Evolutionary conservation across 1,140 invertebrate genomes (phyloP).

Genomic region (Spodoptera frugiperda): DNA sequence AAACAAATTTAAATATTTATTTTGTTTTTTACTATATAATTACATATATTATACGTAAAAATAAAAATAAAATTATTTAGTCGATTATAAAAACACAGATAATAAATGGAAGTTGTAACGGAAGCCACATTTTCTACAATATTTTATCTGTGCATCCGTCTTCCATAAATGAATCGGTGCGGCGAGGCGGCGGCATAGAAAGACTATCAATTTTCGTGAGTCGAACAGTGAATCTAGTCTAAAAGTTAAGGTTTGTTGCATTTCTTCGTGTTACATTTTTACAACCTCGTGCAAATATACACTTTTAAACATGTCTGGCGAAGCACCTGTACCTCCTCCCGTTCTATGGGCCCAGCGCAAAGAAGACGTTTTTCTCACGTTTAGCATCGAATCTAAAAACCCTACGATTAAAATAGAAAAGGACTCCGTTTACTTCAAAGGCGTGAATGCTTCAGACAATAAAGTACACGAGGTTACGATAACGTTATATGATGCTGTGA

Average conservation of each 20-base stretch:
- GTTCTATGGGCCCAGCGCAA: conserved; percentile 97
- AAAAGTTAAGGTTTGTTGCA: conserved; percentile 36
- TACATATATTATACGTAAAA: no score
- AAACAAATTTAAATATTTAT: no score
- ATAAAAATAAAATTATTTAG: no score
- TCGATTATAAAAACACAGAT: neutral
- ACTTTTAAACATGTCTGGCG: conserved; percentile 68
- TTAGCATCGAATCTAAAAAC: conserved; percentile 95
- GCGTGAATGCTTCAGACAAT: conserved; percentile 93
- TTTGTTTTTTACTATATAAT: no score
- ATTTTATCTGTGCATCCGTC: conserved; percentile 50
- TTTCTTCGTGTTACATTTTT: conserved; percentile 13
- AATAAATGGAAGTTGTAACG: neutral
- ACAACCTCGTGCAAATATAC: conserved; percentile 6
- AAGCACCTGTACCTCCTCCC: conserved; percentile 89
- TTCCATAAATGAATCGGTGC: conserved; percentile 59
- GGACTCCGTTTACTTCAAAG: conserved; percentile 94
- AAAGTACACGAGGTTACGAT: conserved; percentile 95
- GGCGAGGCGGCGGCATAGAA: conserved; percentile 44
- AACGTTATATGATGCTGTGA: conserved; percentile 93
- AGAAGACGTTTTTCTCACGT: conserved; percentile 93
- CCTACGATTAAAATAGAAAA: conserved; percentile 91
- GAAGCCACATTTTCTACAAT: conserved; percentile 3
- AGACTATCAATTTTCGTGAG: conserved; percentile 47
- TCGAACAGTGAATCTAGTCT: conserved; percentile 51